Evolutionary conservation across 1,140 invertebrate species (phyloP).

Genomic region (Zaprionus vittiger): DNA sequence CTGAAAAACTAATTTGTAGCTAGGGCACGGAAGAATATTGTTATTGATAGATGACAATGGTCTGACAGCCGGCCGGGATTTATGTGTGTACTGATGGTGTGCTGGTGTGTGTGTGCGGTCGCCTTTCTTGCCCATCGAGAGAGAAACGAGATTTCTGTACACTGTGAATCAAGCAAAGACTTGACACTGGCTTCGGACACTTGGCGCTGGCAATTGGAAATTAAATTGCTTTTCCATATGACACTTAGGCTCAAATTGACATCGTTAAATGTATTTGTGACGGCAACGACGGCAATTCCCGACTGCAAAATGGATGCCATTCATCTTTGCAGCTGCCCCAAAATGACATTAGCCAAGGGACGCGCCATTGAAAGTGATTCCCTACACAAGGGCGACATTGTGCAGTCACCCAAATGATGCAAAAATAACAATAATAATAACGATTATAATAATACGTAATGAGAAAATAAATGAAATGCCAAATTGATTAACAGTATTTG

Average conservation of each 20-base stretch:
- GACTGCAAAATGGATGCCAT: conserved; percentile 47
- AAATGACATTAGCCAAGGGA: conserved; percentile 10
- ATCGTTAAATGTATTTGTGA: conserved; percentile 52
- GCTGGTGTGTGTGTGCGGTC: neutral
- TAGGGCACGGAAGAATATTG: conserved; percentile 63
- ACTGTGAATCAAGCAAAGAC: conserved; percentile 19
- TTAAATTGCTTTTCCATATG: conserved; percentile 65
- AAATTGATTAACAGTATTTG: conserved; percentile 33
- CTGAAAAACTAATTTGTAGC: conserved; percentile 76
- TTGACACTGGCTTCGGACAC: conserved; percentile 16
- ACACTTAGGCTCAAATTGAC: conserved; percentile 57
- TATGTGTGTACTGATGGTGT: conserved; percentile 34
- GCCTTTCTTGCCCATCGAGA: neutral
- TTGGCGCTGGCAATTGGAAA: conserved; percentile 54
- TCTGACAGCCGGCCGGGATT: conserved; percentile 36
- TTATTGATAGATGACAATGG: conserved; percentile 73
- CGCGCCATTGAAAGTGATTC: conserved; percentile 39
- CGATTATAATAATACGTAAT: conserved; percentile 7
- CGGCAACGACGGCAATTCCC: conserved; percentile 31
- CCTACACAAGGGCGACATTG: conserved; percentile 10
- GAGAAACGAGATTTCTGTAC: conserved; percentile 39
- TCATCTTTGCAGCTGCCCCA: conserved; percentile 33
- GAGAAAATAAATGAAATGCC: conserved; percentile 12
- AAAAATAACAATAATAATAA: conserved; percentile 31
- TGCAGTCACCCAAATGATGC: conserved; percentile 29